Percentiles rank a stretch among this genome's conserved stretches.
Conservation (phyloP, 2,797 vertebrate genomes). For the Spinibarbus caldwelli region DNA sequence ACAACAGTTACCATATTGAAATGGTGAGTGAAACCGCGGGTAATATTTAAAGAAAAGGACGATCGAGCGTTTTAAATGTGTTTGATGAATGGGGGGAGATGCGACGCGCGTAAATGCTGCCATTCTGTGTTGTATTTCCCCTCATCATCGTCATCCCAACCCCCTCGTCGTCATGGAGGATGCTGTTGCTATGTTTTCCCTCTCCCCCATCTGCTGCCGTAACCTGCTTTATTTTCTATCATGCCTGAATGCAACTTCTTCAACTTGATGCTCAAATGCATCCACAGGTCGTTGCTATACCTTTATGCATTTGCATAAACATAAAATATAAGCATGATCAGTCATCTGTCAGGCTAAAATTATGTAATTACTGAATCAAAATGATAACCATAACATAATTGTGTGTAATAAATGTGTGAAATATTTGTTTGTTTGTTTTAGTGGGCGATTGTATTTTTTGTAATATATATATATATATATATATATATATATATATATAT, state of each 20-base stretch:
- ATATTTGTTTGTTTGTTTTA: not conserved
- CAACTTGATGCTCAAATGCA: constrained; percentile 45
- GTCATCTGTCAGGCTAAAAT: not conserved
- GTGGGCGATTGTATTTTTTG: not conserved
- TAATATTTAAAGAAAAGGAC: constrained; percentile 1
- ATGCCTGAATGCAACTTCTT: constrained; percentile 37
- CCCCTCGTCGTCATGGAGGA: constrained; percentile 73
- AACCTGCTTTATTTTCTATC: constrained; percentile 15
- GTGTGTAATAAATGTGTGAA: not conserved
- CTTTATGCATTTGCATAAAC: constrained; percentile 3
- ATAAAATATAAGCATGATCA: not conserved
- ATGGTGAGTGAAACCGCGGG: constrained; percentile 68
- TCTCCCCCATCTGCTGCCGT: constrained; percentile 31
- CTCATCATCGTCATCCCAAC: constrained; percentile 43
- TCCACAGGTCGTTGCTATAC: constrained; percentile 60
- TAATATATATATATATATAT: not conserved
- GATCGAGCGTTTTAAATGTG: constrained; percentile 8
- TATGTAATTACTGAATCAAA: constrained; percentile 5
- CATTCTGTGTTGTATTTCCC: constrained; percentile 61
- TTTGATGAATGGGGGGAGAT: constrained; percentile 32
- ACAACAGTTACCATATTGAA: constrained; percentile 42
- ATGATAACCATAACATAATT: not conserved
- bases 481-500: too few relatives aligned
- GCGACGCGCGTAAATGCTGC: constrained; percentile 45
- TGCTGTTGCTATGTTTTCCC: constrained; percentile 54